Evolutionary conservation across 2,888 invertebrate species (phyloP).

Genomic region (Drosophila fulvimacula): DNA sequence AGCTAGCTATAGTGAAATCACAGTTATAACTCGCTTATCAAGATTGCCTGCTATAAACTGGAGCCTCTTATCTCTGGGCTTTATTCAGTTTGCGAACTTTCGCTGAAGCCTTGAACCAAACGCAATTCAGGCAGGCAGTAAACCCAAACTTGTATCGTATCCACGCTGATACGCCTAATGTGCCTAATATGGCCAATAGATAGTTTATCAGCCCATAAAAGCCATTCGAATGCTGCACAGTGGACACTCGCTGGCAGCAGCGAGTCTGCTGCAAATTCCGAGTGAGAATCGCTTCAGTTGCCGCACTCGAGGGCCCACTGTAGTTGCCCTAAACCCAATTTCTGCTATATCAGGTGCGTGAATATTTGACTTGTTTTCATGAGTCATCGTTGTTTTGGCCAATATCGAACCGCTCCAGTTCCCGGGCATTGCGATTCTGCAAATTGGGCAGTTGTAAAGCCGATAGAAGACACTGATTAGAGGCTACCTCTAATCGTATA

Average conservation of each 20-base stretch:
- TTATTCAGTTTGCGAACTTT: not conserved
- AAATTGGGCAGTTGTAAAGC: slow-evolving; percentile 38
- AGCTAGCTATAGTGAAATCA: too few species aligned
- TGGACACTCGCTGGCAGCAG: too few species aligned
- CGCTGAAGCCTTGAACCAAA: slow-evolving; percentile 10
- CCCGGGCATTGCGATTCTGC: slow-evolving; percentile 31
- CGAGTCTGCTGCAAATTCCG: too few species aligned
- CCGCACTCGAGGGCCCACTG: not conserved
- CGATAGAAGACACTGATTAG: slow-evolving; percentile 33
- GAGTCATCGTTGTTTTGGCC: slow-evolving; percentile 48
- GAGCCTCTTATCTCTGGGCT: not conserved
- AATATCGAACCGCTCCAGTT: slow-evolving; percentile 9
- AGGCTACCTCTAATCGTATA: slow-evolving; percentile 22
- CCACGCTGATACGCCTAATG: too few species aligned
- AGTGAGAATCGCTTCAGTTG: not conserved
- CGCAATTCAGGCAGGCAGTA: not conserved
- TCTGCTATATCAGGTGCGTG: slow-evolving; percentile 12
- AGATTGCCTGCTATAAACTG: not conserved
- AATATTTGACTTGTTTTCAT: slow-evolving; percentile 26
- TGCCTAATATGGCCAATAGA: too few species aligned
- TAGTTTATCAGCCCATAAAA: too few species aligned
- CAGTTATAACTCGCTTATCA: not conserved
- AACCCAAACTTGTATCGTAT: not conserved
- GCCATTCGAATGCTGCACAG: too few species aligned
- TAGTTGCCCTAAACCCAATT: not conserved